Base-by-base conservation (phyloP, 1,140 invertebrate genomes). In the Cyrtorhinus lividipennis region DNA sequence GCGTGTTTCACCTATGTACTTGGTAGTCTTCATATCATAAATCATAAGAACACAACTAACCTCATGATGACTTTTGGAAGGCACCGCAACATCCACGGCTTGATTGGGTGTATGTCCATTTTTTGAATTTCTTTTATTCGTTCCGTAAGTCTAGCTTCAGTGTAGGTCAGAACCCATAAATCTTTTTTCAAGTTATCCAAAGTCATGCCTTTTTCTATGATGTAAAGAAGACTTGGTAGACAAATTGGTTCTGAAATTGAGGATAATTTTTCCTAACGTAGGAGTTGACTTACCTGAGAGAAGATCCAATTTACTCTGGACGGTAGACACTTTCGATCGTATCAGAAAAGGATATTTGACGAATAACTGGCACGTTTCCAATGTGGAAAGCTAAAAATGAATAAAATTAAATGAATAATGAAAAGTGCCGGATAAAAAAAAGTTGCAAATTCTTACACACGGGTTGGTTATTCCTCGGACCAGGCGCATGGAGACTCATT, bases 31-130 rank as follows among this genome's bases (percentile, higher is more conserved):
- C n/a, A n/a, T n/a, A n/a, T n/a, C n/a, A n/a, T n/a, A n/a, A n/a
- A n/a, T n/a, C n/a, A n/a, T n/a, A n/a, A n/a, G n/a, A n/a, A n/a
- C n/a, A n/a, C n/a, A n/a, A n/a, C n/a, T n/a, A n/a, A 67, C 66
- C 60, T 68, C 10, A 56, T 22, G 10, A 68, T 38, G 24, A 61
- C 27, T 22, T 61, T 20, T 24, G 66, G 45, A 10, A 63, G 26
- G 26, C 66, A 71, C 0, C 70, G 63, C n/a, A 71, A 56, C 63
- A 70, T 67, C 70, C 70, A 71, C 15, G 70, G 68, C 56, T 71
- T 71, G 8, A 71, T 63, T 1, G 57, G 44, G 24, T 26, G 13
- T 1, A 68, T 56, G 15, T 66, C 59, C 56, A 64, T 56, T n/a
- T 20, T 2, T 25, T 62, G 30, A 15, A 64, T 15, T 13, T 61